Evolutionary conservation across 2,797 vertebrate species (phyloP), one percentile per base, ranked within the genome.

Genomic region (Botia almorhae): DNA sequence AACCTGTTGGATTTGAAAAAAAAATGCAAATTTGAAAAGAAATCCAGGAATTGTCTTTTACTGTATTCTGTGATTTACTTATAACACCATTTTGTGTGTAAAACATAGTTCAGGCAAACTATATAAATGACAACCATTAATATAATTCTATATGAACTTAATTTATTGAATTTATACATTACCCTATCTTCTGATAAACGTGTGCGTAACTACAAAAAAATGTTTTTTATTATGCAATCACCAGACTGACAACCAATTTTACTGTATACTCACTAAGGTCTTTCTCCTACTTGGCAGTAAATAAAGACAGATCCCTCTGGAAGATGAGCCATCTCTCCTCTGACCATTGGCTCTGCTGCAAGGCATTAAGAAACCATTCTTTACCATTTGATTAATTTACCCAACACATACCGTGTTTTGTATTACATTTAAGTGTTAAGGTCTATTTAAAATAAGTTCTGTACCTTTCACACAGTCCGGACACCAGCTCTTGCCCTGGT

Each of bases 261-360:
- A 51, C 4, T 53, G 16, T 82, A 76, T 80, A 96, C 98, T 96
- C 92, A 99, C 98, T 95, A 96, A 56, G 93, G 76, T 87, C 93
- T 92, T 77, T 97, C 95, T 91, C 98, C 98, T 63, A 99, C 97
- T 91, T 97, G 96, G 87, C 98, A 99, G 91, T 98, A 98, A 90
- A 99, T 96, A 91, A 99, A 99, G 72, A 98, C 94, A 0, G 96
- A 95, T 0, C 90, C 94, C 43, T 96, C 94, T 0, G 93, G 94
- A 87, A 97, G 90, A 84, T 96, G 92, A 81, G 78, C 78, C 91
- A 98, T 91, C 81, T 96, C 92, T 61, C 91, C 94, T 86, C 93
- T 94, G 6, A 99, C 95, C 51, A 98, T 26, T 0, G 98, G 96
- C 85, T 99, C 98, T 46, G 97, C 98, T 99, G 84, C 1, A 81